Conservation (phyloP, 1,140 invertebrate species). For the Drosophila bocki region DNA sequence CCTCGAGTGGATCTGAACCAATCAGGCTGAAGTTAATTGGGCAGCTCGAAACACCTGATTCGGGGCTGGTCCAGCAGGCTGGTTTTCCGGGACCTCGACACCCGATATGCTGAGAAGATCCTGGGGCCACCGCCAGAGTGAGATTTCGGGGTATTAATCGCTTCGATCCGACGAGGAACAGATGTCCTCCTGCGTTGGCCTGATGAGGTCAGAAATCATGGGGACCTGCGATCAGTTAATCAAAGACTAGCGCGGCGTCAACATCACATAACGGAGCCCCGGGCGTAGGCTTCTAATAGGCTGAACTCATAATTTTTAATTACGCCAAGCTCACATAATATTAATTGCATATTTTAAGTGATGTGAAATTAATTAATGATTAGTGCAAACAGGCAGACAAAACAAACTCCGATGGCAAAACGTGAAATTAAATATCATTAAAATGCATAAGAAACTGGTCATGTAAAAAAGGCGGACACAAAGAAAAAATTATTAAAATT, state of each 20-base stretch:
- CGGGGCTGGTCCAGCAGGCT: slow-evolving; percentile 30
- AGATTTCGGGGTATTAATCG: slow-evolving; percentile 31
- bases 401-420: slow-evolving; percentile 50
- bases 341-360: slow-evolving; percentile 77
- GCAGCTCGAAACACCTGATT: slow-evolving; percentile 66
- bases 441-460: slow-evolving; percentile 67
- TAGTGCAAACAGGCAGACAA: slow-evolving; percentile 68
- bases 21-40: slow-evolving; percentile 61
- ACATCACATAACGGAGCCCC: slow-evolving; percentile 32
- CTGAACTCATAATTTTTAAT: slow-evolving; percentile 68
- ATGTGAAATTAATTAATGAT: slow-evolving; percentile 82
- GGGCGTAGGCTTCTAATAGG: slow-evolving; percentile 43
- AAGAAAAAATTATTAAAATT: slow-evolving; percentile 36
- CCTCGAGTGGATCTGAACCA: slow-evolving; percentile 51
- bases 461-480: slow-evolving; percentile 41
- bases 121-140: slow-evolving; percentile 46
- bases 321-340: slow-evolving; percentile 53
- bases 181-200: slow-evolving; percentile 36
- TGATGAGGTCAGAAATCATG: slow-evolving; percentile 2
- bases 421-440: slow-evolving; percentile 80
- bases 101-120: slow-evolving; percentile 75
- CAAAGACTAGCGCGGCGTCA: slow-evolving; percentile 62
- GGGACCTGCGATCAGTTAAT: slow-evolving; percentile 70
- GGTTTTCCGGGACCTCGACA: slow-evolving; percentile 34
- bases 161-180: slow-evolving; percentile 13